Conservation (phyloP, 2,888 invertebrate species). For the Noctua comes region DNA sequence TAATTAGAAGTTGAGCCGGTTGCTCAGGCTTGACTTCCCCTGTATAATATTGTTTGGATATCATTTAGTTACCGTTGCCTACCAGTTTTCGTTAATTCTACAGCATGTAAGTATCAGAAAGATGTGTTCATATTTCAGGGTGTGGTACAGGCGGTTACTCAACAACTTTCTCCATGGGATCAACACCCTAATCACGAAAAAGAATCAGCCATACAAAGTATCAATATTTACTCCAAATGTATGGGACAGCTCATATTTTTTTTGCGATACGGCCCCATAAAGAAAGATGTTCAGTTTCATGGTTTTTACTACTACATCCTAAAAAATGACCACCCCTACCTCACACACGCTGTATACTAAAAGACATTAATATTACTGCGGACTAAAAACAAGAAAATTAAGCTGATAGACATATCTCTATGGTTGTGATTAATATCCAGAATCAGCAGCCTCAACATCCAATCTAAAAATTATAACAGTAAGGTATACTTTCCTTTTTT, state of each 20-base stretch:
- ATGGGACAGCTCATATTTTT: neutral
- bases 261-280: neutral
- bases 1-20: constrained; percentile 9
- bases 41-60: neutral
- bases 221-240: neutral
- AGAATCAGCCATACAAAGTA: neutral
- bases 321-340: neutral
- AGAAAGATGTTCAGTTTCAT: neutral
- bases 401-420: too few relatives aligned
- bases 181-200: neutral
- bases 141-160: neutral
- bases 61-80: neutral
- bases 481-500: neutral
- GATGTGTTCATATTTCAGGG: too few relatives aligned
- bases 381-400: too few relatives aligned
- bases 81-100: neutral
- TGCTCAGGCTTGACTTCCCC: neutral
- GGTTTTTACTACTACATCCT: neutral
- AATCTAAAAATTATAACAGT: neutral
- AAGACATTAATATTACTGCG: too few relatives aligned
- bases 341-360: neutral
- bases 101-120: neutral
- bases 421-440: too few relatives aligned
- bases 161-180: neutral
- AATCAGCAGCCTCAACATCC: neutral